Evolutionary conservation across 1,140 invertebrate genomes (phyloP), one percentile per base, ranked within the genome.

Genomic region (Manduca sexta): DNA sequence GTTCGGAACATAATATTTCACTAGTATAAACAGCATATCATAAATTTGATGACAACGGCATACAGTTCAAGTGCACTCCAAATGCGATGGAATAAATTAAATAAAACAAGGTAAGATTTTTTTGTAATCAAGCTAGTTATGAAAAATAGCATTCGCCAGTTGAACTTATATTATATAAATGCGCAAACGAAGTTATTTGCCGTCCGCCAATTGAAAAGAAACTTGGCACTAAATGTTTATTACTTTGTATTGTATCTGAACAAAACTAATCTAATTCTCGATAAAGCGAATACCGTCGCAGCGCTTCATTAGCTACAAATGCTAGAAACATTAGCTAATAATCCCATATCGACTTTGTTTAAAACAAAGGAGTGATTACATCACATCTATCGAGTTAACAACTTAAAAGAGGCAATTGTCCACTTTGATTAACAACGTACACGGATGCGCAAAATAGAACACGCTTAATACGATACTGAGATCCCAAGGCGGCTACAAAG

Each of bases 401-500:
- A 61, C 48, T 57, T 51, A 64, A 56, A 52, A 60, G 61, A 52
- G 55, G 62, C 60, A 78, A 80, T 83, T 80, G 76, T 66, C 63
- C 60, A 45, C 60, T 57, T 69, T 72, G 71, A 83, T 78, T 77
- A 72, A 75, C 64, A 62, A 73, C 69, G 73, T 76, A 63, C 74
- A 74, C 52, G 74, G 74, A 74, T 72, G 74, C 72, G 64, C 69
- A 76, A 79, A 79, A 76, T 74, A 75, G 69, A 67, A 62, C 53
- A 39, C 60, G 74, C 69, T 82, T 82, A 75, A 81, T 82, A 79
- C 72, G 64, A 59, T 56, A 69, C 57, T 71, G 57, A 57, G 64
- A 62, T 82, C 76, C 80, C 76, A 78, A 75, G 76, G 72, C 71
- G 71, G 59, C 67, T 74, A 73, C 74, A 75, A 71, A 81, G 68